A percentile compares a stretch with the other conserved stretches of the same genome.
Conservation (phyloP, 2,888 invertebrate species). For the Lathronympha strigana region DNA sequence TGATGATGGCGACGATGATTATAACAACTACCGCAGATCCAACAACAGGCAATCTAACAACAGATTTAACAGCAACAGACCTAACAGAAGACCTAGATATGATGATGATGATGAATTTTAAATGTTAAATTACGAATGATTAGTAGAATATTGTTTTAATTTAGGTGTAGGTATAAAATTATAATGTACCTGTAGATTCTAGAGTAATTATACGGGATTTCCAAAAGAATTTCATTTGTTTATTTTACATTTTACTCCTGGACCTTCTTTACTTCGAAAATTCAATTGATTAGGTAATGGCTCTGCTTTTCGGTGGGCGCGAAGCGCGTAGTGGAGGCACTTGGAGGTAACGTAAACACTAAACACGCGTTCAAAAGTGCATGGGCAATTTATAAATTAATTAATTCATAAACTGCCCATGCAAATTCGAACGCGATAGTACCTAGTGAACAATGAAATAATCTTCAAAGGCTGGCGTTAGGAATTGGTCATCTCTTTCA, state of each 20-base stretch:
- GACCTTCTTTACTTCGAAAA: no score
- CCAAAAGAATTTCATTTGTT: not conserved
- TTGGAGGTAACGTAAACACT: no score
- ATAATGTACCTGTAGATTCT: slow-evolving; percentile 4
- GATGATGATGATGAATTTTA: slow-evolving; percentile 33
- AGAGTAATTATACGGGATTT: not conserved
- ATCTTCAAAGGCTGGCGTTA: no score
- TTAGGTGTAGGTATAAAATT: not conserved
- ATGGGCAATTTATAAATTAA: no score
- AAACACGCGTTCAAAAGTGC: no score
- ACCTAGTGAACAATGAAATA: no score
- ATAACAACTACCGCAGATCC: slow-evolving; percentile 37
- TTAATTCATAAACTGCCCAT: no score
- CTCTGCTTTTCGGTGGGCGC: no score
- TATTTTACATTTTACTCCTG: not conserved
- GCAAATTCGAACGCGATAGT: no score
- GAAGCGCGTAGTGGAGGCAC: no score
- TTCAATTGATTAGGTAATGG: no score
- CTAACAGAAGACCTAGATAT: slow-evolving; percentile 31
- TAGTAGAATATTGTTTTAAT: not conserved
- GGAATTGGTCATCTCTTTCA: no score
- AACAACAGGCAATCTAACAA: slow-evolving; percentile 43
- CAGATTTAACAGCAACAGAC: slow-evolving; percentile 41
- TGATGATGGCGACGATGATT: slow-evolving; percentile 26
- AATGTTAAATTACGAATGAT: not conserved